Percentiles rank a stretch among this genome's conserved stretches.
Evolutionary conservation across 1,140 invertebrate species (phyloP).

Genomic region (Orchesella cincta): DNA sequence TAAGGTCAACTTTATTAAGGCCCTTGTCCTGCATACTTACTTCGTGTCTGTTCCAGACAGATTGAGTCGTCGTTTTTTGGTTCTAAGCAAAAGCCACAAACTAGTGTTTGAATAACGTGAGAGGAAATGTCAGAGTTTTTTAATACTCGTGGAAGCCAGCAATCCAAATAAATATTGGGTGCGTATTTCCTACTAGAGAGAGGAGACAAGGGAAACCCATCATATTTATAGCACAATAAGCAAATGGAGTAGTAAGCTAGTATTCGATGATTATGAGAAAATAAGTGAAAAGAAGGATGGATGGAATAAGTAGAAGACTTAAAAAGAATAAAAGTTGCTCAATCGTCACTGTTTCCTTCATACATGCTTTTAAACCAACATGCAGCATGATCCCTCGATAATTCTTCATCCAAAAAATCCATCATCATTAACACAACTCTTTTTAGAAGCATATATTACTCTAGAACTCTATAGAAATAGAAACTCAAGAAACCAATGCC

Average conservation of each 20-base stretch:
- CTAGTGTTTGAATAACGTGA: slow-evolving; percentile 2
- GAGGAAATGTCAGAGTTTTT: slow-evolving; percentile 25
- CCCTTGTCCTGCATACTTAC: too few species aligned
- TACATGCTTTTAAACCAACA: neutral
- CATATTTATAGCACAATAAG: too few species aligned
- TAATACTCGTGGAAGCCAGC: slow-evolving; percentile 27
- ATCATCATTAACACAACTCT: slow-evolving; percentile 19
- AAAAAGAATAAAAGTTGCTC: slow-evolving; percentile 9
- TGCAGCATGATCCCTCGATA: neutral
- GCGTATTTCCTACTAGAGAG: neutral
- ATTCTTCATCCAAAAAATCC: slow-evolving; percentile 11
- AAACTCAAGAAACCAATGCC: too few species aligned
- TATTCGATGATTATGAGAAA: neutral
- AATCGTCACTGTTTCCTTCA: slow-evolving; percentile 12
- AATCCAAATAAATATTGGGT: slow-evolving; percentile 26
- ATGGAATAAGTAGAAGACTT: neutral
- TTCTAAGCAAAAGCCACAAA: slow-evolving; percentile 17
- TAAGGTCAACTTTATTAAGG: too few species aligned
- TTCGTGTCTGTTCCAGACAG: too few species aligned
- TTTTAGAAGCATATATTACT: too few species aligned
- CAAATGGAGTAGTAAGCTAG: too few species aligned
- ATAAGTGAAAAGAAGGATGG: neutral
- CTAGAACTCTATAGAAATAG: too few species aligned
- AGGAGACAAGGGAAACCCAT: too few species aligned
- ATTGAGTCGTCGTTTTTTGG: too few species aligned